phyloP scores from a whole-genome alignment of 1,140 invertebrate species.

The Trissolcus basalis region DNA sequence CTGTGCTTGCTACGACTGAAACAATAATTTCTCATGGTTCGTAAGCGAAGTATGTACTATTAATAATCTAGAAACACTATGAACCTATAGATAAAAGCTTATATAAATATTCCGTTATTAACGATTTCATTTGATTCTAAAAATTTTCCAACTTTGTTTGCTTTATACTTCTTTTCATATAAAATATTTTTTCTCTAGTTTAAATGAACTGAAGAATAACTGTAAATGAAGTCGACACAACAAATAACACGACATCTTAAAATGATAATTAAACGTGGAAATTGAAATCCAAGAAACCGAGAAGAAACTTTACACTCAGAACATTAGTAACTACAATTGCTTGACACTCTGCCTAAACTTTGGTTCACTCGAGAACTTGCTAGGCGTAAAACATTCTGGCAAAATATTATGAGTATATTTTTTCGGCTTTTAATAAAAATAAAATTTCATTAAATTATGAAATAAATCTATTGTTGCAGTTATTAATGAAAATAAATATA shows the following conservation, averaged over 20 bases:
- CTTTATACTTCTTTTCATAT: not conserved
- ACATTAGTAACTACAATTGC: slow-evolving; percentile 46
- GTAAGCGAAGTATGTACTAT: slow-evolving; percentile 1
- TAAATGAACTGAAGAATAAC: slow-evolving; percentile 5
- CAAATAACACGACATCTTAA: slow-evolving; percentile 31
- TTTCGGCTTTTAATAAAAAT: no score
- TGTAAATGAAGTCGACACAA: slow-evolving; percentile 5
- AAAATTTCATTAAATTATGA: no score
- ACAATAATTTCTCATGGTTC: not conserved
- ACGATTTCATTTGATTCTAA: no score
- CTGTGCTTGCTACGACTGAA: not conserved
- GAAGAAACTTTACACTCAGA: slow-evolving; percentile 35
- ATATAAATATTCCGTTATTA: no score
- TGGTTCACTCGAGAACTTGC: slow-evolving; percentile 34
- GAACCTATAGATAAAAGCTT: no score
- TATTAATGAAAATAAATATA: no score
- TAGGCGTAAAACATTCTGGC: not conserved
- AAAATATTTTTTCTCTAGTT: not conserved
- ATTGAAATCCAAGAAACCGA: slow-evolving; percentile 25
- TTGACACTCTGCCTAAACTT: slow-evolving; percentile 30
- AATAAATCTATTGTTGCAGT: no score
- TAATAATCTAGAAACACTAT: not conserved
- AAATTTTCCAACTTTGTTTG: not conserved
- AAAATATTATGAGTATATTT: no score
- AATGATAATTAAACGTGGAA: slow-evolving; percentile 34